Percentiles rank a stretch among this genome's conserved stretches.
Evolutionary conservation across 2,113 vertebrate species (phyloP).

Genomic region (Climacteris rufus): DNA sequence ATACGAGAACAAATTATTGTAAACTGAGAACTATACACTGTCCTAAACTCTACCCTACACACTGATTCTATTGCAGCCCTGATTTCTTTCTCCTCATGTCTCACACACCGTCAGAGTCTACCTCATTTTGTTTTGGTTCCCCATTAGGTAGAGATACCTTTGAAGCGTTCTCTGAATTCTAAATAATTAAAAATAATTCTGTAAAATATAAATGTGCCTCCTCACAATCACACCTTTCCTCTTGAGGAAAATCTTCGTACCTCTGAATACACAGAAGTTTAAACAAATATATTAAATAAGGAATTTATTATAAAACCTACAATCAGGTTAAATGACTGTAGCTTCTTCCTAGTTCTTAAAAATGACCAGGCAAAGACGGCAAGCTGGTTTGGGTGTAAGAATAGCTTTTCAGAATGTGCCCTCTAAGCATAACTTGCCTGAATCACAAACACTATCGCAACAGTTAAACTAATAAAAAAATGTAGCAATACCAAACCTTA

Average conservation of each 20-base stretch:
- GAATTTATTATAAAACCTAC: background rate
- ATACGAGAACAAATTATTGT: background rate
- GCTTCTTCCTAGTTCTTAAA: background rate
- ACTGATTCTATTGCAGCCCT: background rate
- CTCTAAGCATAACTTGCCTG: background rate
- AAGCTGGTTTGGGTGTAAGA: background rate
- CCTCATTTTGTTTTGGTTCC: background rate
- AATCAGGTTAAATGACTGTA: background rate
- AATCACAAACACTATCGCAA: background rate
- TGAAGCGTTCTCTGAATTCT: background rate
- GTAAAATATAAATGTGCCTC: background rate
- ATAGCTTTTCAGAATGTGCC: background rate
- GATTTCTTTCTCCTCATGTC: background rate
- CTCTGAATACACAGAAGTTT: background rate
- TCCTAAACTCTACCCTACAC: background rate
- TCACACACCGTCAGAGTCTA: background rate
- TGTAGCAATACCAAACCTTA: slow-evolving; percentile 62
- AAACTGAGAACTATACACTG: background rate
- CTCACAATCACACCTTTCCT: background rate
- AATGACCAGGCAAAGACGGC: background rate
- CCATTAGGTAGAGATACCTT: background rate
- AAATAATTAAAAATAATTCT: background rate
- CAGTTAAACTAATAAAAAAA: background rate
- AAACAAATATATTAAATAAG: background rate
- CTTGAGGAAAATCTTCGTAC: background rate